Evolutionary conservation across 2,888 invertebrate species (phyloP).

Genomic region (Catocala nupta): DNA sequence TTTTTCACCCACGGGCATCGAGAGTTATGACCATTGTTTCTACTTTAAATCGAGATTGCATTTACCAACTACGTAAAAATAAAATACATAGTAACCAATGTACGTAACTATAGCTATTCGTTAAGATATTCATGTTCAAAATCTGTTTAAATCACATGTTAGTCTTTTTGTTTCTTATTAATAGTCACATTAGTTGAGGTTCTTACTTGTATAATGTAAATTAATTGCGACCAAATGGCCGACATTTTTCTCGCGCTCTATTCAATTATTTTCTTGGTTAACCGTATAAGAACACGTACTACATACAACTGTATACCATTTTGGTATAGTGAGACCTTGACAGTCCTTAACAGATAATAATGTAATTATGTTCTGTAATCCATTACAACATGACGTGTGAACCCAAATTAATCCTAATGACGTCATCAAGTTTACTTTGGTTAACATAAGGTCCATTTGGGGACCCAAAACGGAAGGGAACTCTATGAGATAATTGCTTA

Average conservation of each 20-base stretch:
- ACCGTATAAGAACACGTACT: constrained; percentile 60
- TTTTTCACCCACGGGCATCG: constrained; percentile 52
- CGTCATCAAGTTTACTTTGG: constrained; percentile 79
- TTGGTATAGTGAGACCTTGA: constrained; percentile 67
- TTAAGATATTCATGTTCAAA: constrained; percentile 7
- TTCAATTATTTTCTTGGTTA: constrained; percentile 48
- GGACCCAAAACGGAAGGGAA: constrained; percentile 12
- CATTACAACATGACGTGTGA: constrained; percentile 72
- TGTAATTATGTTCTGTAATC: constrained; percentile 68
- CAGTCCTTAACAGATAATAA: constrained; percentile 72
- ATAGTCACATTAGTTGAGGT: constrained; percentile 39
- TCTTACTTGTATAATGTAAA: constrained; percentile 37
- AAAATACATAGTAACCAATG: constrained; percentile 5
- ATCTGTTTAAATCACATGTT: constrained; percentile 5
- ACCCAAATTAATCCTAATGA: constrained; percentile 60
- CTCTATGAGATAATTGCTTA: constrained; percentile 13
- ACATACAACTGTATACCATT: constrained; percentile 58
- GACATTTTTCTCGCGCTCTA: constrained; percentile 49
- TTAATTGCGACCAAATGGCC: constrained; percentile 42
- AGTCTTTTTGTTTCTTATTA: constrained; percentile 3
- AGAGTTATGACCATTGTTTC: constrained; percentile 63
- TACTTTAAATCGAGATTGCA: constrained; percentile 58
- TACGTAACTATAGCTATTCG: constrained; percentile 62
- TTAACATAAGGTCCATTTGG: constrained; percentile 37
- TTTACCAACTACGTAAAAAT: constrained; percentile 43